Conservation (phyloP, 2,797 vertebrate genomes). For the Enteromius thamalakanensis region DNA sequence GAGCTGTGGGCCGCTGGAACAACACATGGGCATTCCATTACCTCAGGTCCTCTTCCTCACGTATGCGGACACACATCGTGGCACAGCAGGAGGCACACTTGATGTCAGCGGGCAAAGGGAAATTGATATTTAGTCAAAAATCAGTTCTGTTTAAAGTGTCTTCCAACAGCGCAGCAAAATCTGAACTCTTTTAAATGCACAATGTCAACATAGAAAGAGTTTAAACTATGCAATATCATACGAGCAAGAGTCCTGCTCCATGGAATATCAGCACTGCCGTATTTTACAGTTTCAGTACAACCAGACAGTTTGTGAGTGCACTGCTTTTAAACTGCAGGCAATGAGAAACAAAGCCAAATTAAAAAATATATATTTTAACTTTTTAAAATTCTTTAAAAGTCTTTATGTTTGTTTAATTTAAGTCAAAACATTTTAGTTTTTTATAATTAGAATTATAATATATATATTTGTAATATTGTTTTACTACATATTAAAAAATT, state of each 20-base stretch:
- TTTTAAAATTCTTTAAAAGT: too few relatives aligned
- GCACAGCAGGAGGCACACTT: conserved; percentile 26
- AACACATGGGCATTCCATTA: conserved; percentile 46
- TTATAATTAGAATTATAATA: too few relatives aligned
- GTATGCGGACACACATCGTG: conserved; percentile 29
- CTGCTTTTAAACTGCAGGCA: not conserved
- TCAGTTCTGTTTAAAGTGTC: conserved; percentile 10
- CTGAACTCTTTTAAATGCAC: conserved; percentile 19
- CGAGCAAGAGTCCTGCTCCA: not conserved
- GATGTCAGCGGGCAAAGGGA: conserved; percentile 40
- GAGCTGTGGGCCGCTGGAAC: conserved; percentile 34
- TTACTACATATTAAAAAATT: too few relatives aligned
- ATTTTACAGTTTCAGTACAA: not conserved
- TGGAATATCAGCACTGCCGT: not conserved
- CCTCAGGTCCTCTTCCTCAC: conserved; percentile 42
- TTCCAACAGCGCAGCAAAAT: conserved; percentile 19
- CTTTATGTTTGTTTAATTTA: not conserved
- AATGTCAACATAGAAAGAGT: conserved; percentile 32
- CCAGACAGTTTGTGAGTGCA: not conserved
- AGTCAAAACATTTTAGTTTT: too few relatives aligned
- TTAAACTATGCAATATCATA: not conserved
- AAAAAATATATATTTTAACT: not conserved
- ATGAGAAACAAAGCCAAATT: not conserved
- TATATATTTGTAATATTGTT: too few relatives aligned
- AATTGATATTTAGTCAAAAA: conserved; percentile 39